Conservation (phyloP, 2,888 invertebrate species). For the Toxonevra muliebris region DNA sequence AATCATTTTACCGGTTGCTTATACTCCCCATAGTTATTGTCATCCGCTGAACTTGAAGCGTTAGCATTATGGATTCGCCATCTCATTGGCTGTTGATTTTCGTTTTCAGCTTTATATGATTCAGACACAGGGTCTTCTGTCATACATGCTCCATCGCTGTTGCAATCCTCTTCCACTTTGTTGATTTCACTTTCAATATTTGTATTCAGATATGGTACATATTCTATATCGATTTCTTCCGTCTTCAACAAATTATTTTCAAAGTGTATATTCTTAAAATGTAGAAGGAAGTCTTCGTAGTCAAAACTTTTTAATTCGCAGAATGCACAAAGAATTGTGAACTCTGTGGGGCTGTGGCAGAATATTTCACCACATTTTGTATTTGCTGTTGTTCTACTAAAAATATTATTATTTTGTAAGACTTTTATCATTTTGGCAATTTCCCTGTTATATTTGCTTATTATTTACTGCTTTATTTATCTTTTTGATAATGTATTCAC, state of each 20-base stretch:
- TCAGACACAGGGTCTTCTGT: too few species aligned
- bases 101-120: too few species aligned
- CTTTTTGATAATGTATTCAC: too few species aligned
- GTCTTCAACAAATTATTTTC: conserved; percentile 38
- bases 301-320: conserved; percentile 56
- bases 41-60: too few species aligned
- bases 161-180: too few species aligned
- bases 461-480: too few species aligned
- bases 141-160: too few species aligned
- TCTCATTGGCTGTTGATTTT: too few species aligned
- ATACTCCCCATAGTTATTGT: too few species aligned
- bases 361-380: conserved; percentile 58
- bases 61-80: too few species aligned
- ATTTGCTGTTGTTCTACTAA: conserved; percentile 1
- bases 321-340: conserved; percentile 54
- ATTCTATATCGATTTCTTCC: conserved; percentile 9
- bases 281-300: conserved; percentile 54
- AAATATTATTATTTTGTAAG: neutral
- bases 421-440: conserved; percentile 7
- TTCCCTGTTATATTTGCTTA: too few species aligned
- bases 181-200: conserved; percentile 2
- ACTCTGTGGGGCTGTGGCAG: conserved; percentile 53
- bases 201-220: neutral
- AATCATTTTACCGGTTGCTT: too few species aligned
- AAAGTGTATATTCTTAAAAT: conserved; percentile 55